Percentiles rank a stretch among this genome's conserved stretches.
Evolutionary conservation across 2,113 vertebrate genomes (phyloP).

Genomic region (Melospiza melodia): DNA sequence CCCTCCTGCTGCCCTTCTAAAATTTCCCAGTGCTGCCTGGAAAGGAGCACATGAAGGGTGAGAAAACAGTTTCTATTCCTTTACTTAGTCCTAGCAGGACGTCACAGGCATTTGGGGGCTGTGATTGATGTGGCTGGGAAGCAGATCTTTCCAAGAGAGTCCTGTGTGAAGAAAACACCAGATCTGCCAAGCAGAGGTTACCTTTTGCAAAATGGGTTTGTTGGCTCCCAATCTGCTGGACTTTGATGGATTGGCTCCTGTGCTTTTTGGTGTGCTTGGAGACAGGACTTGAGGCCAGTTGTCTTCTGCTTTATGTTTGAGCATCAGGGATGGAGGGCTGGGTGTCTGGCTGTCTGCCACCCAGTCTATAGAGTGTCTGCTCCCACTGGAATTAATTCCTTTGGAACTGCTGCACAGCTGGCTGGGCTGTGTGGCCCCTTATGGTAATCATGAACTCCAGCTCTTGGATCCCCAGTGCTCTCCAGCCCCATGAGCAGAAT

Average conservation of each 20-base stretch:
- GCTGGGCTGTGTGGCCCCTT: neutral
- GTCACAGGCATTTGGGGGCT: neutral
- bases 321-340: neutral
- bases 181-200: neutral
- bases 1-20: neutral
- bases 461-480: neutral
- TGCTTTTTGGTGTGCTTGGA: neutral
- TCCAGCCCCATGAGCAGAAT: neutral
- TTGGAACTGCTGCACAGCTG: neutral
- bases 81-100: neutral
- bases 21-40: conserved; percentile 25
- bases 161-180: neutral
- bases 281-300: neutral
- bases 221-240: neutral
- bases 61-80: neutral
- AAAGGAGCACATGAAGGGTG: neutral
- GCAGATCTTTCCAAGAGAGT: neutral
- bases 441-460: neutral
- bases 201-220: neutral
- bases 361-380: neutral
- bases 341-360: neutral
- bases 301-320: neutral
- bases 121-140: neutral
- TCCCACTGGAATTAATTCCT: conserved; percentile 7
- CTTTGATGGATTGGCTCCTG: neutral